These are phyloP conservation scores for Meloidogyne chitwoodi DNA, from an alignment of 1,140 invertebrate species.

Conservation along the genomic window DNA sequence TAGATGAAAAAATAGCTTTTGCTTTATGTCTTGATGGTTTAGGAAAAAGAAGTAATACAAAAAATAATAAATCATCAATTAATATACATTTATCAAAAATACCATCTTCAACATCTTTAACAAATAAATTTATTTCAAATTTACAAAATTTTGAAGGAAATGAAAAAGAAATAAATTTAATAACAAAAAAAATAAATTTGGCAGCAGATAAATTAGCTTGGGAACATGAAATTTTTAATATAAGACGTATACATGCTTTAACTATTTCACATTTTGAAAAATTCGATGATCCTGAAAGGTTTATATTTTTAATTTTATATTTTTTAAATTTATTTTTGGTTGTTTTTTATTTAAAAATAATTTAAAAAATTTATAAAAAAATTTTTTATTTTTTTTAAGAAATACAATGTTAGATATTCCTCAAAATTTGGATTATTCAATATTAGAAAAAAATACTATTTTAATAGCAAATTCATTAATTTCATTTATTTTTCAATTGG, in stretches of 20 bases:
- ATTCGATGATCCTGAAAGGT: conserved; percentile 27
- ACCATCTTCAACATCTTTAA: conserved; percentile 76
- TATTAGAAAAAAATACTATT: conserved; percentile 29
- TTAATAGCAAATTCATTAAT: conserved; percentile 33
- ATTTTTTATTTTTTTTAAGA: conserved; percentile 24
- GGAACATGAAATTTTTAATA: conserved; percentile 94
- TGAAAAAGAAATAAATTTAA: conserved; percentile 70
- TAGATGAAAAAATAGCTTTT: conserved; percentile 64
- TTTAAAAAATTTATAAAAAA: background rate
- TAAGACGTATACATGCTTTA: conserved; percentile 67
- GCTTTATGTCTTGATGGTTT: conserved; percentile 86
- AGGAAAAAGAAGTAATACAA: conserved; percentile 13
- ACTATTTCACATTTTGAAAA: conserved; percentile 41
- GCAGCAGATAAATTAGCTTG: conserved; percentile 84
- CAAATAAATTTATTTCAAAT: conserved; percentile 67
- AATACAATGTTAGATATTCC: conserved; percentile 32
- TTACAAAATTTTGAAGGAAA: conserved; percentile 64
- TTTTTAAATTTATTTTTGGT: background rate
- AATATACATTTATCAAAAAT: conserved; percentile 92
- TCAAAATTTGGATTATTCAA: conserved; percentile 4
- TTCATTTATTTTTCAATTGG: conserved; percentile 37
- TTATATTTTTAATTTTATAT: too few relatives aligned
- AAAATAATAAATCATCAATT: conserved; percentile 65
- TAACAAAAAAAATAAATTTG: conserved; percentile 96
- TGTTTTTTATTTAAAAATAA: background rate